Evolutionary conservation across 1,140 invertebrate genomes (phyloP), one percentile per base, ranked within the genome.

Genomic region (Chironomus tepperi): DNA sequence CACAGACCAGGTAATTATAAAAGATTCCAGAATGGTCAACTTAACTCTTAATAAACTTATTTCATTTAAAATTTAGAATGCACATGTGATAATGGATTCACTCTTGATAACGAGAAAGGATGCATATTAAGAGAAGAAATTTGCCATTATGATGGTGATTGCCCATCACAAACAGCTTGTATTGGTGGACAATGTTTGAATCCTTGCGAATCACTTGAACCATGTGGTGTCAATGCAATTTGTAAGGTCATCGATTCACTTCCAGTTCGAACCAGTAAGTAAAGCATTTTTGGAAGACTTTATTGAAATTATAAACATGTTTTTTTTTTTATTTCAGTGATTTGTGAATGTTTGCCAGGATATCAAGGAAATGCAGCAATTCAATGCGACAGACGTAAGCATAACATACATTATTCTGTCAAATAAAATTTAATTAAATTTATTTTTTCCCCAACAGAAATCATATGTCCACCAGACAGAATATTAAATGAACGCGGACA

Each of bases 291-390:
- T n/a, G n/a, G n/a, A n/a, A n/a, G n/a, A n/a, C n/a, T n/a, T n/a
- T n/a, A n/a, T n/a, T n/a, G n/a, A n/a, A n/a, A n/a, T n/a, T n/a
- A n/a, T n/a, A n/a, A n/a, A n/a, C n/a, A n/a, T n/a, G n/a, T n/a
- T n/a, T n/a, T n/a, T n/a, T n/a, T n/a, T n/a, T n/a, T n/a, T n/a
- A 10, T 10, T 47, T 9, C 5, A 57, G 93, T 96, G 92, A 88
- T 93, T 75, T 97, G 95, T 77, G 88, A 92, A 81, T 96, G 94
- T 80, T 79, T 91, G n/a, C 89, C 91, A 24, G 92, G 93, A 72
- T 95, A 92, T 80, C 88, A 88, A 81, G 92, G 92, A 81, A 92
- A 93, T 80, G 92, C 92, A 18, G 88, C 91, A 21, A 85, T 90
- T 57, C 86, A 89, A 79, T 94, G 92, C 79, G 89, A 90, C 77